Percentiles rank a stretch among this genome's conserved stretches.
Evolutionary conservation across 2,113 vertebrate genomes (phyloP).

Genomic region (Empidonax alnorum): DNA sequence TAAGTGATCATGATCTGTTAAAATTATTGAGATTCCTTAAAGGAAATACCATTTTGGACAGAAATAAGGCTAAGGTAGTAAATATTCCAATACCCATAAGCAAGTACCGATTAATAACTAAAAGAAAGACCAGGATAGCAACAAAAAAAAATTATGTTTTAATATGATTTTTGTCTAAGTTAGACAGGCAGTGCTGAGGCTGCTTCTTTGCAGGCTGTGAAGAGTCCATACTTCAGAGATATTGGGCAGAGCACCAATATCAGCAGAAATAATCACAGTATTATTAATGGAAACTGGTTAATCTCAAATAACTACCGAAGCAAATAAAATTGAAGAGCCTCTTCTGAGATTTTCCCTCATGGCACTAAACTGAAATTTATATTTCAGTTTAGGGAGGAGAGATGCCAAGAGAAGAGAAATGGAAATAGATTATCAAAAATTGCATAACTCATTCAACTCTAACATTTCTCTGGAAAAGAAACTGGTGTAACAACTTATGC

Average conservation of each 20-base stretch:
- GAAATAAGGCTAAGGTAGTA: background rate
- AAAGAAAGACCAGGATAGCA: background rate
- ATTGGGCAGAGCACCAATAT: background rate
- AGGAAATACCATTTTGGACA: background rate
- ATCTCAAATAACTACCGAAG: constrained; percentile 9
- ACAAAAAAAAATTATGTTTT: background rate
- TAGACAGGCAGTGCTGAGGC: background rate
- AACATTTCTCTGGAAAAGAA: background rate
- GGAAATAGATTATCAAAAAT: background rate
- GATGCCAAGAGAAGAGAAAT: background rate
- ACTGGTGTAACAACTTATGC: background rate
- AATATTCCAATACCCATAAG: background rate
- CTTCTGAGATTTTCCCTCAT: background rate
- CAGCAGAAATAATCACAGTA: background rate
- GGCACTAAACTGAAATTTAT: background rate
- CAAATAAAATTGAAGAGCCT: background rate
- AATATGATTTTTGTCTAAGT: background rate
- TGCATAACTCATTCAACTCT: background rate
- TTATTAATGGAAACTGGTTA: background rate
- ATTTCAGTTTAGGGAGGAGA: background rate
- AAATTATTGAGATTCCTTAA: background rate
- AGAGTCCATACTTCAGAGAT: background rate
- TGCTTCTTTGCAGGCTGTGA: background rate
- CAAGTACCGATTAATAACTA: background rate
- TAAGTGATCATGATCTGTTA: background rate